These are phyloP conservation scores for Papilio machaon DNA, from an alignment of 1,140 invertebrate genomes.

Conservation along the genomic window DNA sequence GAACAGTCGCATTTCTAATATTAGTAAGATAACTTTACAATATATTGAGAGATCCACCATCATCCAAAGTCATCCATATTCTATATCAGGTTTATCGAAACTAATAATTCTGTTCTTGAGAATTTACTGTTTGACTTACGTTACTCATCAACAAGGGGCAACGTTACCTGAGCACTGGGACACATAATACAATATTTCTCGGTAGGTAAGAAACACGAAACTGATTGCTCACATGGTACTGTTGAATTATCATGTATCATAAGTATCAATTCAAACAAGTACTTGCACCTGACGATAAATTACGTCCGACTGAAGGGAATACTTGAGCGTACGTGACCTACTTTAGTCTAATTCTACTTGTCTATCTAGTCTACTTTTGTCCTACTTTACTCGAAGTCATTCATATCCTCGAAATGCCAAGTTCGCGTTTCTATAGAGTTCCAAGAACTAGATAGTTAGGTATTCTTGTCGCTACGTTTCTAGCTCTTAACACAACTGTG, in stretches of 20 bases:
- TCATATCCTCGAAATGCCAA: too few relatives aligned
- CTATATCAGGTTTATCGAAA: not conserved
- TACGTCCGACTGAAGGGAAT: not conserved
- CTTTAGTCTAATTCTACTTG: too few relatives aligned
- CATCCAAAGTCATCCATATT: not conserved
- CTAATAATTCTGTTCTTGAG: not conserved
- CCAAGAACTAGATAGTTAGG: not conserved
- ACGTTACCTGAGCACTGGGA: not conserved
- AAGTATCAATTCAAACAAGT: not conserved
- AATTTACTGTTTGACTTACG: constrained; percentile 14
- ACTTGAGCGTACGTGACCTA: too few relatives aligned
- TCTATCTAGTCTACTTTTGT: too few relatives aligned
- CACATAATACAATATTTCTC: not conserved
- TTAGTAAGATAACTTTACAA: too few relatives aligned
- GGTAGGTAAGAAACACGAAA: constrained; percentile 5
- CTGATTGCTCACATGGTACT: not conserved
- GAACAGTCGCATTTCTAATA: too few relatives aligned
- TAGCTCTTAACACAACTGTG: not conserved
- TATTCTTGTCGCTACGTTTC: not conserved
- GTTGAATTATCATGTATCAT: not conserved
- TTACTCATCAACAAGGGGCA: constrained; percentile 2
- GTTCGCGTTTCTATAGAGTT: not conserved
- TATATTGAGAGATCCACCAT: too few relatives aligned
- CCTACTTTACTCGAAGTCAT: too few relatives aligned
- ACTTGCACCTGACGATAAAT: not conserved